Evolutionary conservation across 2,113 vertebrate genomes (phyloP), one percentile per base, ranked within the genome.

Genomic region (Gallinago jamesoni): DNA sequence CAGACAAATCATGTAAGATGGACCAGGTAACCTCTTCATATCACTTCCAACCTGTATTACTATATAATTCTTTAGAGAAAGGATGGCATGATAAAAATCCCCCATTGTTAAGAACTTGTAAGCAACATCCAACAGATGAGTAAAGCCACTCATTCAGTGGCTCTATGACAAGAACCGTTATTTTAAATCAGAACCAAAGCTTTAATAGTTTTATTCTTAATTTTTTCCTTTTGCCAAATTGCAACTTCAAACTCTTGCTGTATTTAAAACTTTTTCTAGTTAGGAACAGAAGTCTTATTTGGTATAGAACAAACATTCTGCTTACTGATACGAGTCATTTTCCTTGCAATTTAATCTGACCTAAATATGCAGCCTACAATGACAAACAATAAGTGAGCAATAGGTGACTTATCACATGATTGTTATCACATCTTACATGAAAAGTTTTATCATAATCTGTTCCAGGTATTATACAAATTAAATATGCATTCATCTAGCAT

Each of bases 311-410:
- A 73, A 92, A 83, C n/a, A 76, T 23, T 55, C 16, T 63, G 22
- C 27, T 56, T 86, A 56, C 48, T 67, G 33, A 47, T 81, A 78
- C 56, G 79, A 95, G 64, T 37, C 30, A 20, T 93, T 96, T 96
- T 64, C 57, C 45, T 59, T 47, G 47, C 69, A 73, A 82, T 84
- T 96, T 88, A 67, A 93, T 91, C 59, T 87, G 90, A 84, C 76
- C 68, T 90, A 96, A 93, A 92, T 84, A 86, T 7, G n/a, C 62
- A 90, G 62, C n/a, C 62, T 87, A 33, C 30, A 86, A 70, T 80
- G 91, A 94, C 81, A 96, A 97, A 92, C 28, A 84, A 75, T n/a
- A 97, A 95, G 77, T 88, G 88, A 96, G 93, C 85, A 93, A 84
- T 57, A 84, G 68, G 69, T 87, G 69, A 88, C 93, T 39, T 39